A percentile compares a stretch with the other conserved stretches of the same genome.
phyloP scores from a whole-genome alignment of 2,888 invertebrate species.

The Ophioninae sp. region DNA sequence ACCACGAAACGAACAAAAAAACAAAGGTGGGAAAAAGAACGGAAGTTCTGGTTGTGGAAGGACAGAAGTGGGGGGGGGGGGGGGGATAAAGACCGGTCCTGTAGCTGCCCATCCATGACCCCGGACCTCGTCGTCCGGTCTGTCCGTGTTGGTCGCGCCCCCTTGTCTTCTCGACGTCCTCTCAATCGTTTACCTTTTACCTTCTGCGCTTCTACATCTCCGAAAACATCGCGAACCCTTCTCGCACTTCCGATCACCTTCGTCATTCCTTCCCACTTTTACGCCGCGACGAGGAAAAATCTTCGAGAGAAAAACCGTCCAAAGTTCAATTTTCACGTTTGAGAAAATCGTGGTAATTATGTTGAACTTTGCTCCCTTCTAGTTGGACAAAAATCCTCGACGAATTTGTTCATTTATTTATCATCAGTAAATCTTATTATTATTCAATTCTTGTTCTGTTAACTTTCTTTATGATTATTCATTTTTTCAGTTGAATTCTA shows the following conservation, averaged over 20 bases:
- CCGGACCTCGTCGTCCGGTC: constrained; percentile 79
- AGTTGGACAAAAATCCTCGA: no score
- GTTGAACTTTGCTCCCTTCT: no score
- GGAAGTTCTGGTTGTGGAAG: constrained; percentile 40
- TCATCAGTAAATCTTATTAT: no score
- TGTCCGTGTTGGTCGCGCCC: constrained; percentile 62
- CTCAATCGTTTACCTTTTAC: constrained; percentile 40
- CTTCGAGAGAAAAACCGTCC: not conserved
- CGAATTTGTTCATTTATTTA: no score
- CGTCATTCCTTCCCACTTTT: not conserved
- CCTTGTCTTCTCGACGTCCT: constrained; percentile 61
- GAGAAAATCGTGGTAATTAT: no score
- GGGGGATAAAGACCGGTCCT: constrained; percentile 78
- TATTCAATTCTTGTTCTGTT: no score
- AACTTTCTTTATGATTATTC: no score
- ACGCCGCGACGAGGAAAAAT: no score
- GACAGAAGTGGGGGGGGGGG: constrained; percentile 1
- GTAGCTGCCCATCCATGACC: constrained; percentile 79
- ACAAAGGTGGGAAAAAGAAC: constrained; percentile 41
- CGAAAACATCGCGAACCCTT: not conserved
- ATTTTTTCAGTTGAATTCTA: no score
- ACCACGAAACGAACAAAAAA: constrained; percentile 32
- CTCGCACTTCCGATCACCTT: not conserved
- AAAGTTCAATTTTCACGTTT: not conserved
- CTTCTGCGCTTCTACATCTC: constrained; percentile 38